Percentiles rank a stretch among this genome's conserved stretches.
phyloP scores from a whole-genome alignment of 92 coral and sea anemone genomes.

The Desmophyllum pertusum region DNA sequence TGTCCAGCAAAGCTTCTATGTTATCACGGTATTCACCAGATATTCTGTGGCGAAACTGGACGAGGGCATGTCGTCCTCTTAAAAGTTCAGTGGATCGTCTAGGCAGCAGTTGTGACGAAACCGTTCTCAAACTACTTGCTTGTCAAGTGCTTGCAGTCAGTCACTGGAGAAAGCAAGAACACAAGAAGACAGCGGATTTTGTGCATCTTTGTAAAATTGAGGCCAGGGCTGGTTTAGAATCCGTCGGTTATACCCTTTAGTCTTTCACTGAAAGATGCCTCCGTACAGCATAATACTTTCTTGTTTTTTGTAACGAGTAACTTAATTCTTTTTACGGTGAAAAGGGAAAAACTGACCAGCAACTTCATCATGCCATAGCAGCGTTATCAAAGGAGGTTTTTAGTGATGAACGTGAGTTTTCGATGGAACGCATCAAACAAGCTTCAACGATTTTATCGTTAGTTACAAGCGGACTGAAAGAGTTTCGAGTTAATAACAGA shows the following conservation, averaged over 20 bases:
- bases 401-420: no score
- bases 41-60: background rate
- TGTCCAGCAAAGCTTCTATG: constrained; percentile 1
- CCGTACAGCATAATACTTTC: no score
- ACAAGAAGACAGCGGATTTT: background rate
- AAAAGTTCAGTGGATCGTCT: background rate
- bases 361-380: no score
- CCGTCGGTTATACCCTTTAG: no score
- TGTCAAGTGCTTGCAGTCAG: background rate
- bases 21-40: background rate
- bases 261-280: background rate
- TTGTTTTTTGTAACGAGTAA: no score
- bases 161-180: background rate
- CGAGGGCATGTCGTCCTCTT: background rate
- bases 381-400: no score
- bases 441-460: no score
- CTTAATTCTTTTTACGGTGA: no score
- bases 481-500: no score
- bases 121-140: background rate
- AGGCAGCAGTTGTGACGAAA: background rate
- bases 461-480: no score
- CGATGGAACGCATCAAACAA: no score
- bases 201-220: background rate
- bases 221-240: background rate
- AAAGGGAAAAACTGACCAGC: no score